Evolutionary conservation across 2,888 invertebrate genomes (phyloP).

Genomic region (Coleophora deauratella): DNA sequence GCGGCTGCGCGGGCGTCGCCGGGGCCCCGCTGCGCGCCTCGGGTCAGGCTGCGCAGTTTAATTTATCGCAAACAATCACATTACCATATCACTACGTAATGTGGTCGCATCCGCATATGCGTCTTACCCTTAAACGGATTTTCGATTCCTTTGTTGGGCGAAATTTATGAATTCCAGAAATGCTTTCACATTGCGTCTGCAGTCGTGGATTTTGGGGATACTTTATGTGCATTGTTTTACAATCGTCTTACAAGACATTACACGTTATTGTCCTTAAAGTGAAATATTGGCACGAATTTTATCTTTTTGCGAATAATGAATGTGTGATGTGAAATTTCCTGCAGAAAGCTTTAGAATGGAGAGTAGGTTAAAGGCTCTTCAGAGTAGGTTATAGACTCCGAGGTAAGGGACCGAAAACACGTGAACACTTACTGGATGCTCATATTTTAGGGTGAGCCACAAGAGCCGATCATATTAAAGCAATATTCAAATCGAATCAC

Average conservation of each 20-base stretch:
- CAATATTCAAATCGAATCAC: constrained; percentile 64
- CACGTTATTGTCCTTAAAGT: constrained; percentile 29
- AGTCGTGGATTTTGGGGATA: constrained; percentile 38
- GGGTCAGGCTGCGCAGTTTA: constrained; percentile 48
- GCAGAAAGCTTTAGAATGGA: constrained; percentile 10
- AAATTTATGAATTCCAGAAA: constrained; percentile 65
- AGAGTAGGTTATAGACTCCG: too few relatives aligned
- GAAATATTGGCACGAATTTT: constrained; percentile 29
- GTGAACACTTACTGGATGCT: too few relatives aligned
- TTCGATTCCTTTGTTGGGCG: constrained; percentile 63
- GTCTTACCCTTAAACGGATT: constrained; percentile 69
- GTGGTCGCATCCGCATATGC: constrained; percentile 58
- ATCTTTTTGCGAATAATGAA: too few relatives aligned
- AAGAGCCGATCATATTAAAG: constrained; percentile 47
- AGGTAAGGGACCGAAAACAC: too few relatives aligned
- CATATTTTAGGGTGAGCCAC: constrained; percentile 10
- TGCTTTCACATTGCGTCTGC: constrained; percentile 50
- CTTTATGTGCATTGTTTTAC: constrained; percentile 55
- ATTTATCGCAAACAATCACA: constrained; percentile 70
- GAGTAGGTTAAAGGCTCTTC: constrained; percentile 13
- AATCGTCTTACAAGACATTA: constrained; percentile 42
- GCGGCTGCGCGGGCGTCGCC: constrained; percentile 45
- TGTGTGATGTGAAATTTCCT: too few relatives aligned
- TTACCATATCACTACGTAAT: constrained; percentile 72
- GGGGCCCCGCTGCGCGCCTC: constrained; percentile 52